These are phyloP conservation scores for Petrolisthes cinctipes DNA, from an alignment of 2,888 invertebrate genomes.

Conservation along the genomic window DNA sequence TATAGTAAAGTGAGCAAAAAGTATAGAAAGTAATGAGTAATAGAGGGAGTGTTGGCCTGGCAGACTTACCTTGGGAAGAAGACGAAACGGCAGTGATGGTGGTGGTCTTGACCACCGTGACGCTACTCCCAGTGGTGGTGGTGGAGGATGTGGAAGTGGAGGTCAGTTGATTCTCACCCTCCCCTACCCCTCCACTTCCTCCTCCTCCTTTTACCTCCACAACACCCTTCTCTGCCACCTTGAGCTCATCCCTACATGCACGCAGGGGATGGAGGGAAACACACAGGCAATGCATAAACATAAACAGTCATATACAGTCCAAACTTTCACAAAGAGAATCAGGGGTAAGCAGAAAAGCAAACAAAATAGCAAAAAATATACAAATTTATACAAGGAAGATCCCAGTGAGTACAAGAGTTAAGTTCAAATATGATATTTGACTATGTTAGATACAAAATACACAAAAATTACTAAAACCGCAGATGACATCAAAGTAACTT, in stretches of 20 bases:
- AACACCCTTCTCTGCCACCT: slow-evolving; percentile 45
- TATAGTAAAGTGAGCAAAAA: no score
- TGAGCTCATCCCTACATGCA: slow-evolving; percentile 60
- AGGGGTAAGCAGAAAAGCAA: neutral
- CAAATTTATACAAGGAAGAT: no score
- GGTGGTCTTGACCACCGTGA: slow-evolving; percentile 11
- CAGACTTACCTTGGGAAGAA: slow-evolving; percentile 32
- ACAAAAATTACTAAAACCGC: no score
- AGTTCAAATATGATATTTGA: no score
- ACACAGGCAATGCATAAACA: slow-evolving; percentile 27
- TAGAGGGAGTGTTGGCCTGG: no score
- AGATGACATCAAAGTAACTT: no score
- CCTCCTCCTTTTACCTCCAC: slow-evolving; percentile 30
- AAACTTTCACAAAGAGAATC: neutral
- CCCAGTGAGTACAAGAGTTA: no score
- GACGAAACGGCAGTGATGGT: slow-evolving; percentile 11
- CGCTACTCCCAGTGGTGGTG: slow-evolving; percentile 15
- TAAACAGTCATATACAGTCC: slow-evolving; percentile 1
- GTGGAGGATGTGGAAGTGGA: slow-evolving; percentile 44
- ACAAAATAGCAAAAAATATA: neutral
- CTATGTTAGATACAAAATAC: no score
- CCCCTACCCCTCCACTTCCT: slow-evolving; percentile 31
- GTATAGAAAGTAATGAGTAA: no score
- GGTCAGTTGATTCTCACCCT: slow-evolving; percentile 40
- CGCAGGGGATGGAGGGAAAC: slow-evolving; percentile 19